These are phyloP conservation scores for Hirtodrosophila trivittata DNA, from an alignment of 2,888 invertebrate species.

Conservation along the genomic window DNA sequence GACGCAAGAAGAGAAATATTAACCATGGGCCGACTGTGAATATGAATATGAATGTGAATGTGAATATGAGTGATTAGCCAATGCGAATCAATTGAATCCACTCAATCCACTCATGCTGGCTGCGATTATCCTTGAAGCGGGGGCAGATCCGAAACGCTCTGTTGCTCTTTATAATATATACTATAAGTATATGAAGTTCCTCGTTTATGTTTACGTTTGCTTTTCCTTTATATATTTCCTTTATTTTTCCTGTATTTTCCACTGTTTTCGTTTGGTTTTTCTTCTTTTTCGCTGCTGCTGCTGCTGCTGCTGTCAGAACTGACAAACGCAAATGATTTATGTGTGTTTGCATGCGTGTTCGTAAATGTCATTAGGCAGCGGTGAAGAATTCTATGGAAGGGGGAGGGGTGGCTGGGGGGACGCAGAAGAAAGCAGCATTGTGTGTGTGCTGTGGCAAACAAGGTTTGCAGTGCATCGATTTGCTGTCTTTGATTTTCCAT, in stretches of 20 bases:
- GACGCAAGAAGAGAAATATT: slow-evolving; percentile 7
- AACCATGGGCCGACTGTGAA: slow-evolving; percentile 27
- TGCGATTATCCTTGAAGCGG: slow-evolving; percentile 46
- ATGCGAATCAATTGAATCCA: slow-evolving; percentile 72
- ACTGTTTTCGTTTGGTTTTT: slow-evolving; percentile 11
- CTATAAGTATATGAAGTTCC: slow-evolving; percentile 44
- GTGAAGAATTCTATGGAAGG: not conserved
- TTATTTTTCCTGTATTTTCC: not conserved
- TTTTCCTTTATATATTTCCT: not conserved
- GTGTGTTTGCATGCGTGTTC: slow-evolving; percentile 77
- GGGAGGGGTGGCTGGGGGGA: not conserved
- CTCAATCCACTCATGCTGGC: slow-evolving; percentile 47
- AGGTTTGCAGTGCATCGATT: slow-evolving; percentile 47
- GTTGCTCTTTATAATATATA: slow-evolving; percentile 23
- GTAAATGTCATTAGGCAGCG: slow-evolving; percentile 80
- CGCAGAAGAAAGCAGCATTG: not conserved
- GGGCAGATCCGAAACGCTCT: slow-evolving; percentile 3
- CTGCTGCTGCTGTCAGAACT: slow-evolving; percentile 74
- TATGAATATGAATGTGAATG: slow-evolving; percentile 47
- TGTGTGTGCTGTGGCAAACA: slow-evolving; percentile 7
- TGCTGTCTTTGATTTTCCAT: slow-evolving; percentile 55
- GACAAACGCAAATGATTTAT: slow-evolving; percentile 82
- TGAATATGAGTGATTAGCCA: slow-evolving; percentile 74
- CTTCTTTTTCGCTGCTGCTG: slow-evolving; percentile 12
- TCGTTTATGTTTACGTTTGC: not conserved